Percentiles rank a stretch among this genome's conserved stretches.
Conservation (phyloP, 2,888 invertebrate genomes). For the Neelides folsomi region DNA sequence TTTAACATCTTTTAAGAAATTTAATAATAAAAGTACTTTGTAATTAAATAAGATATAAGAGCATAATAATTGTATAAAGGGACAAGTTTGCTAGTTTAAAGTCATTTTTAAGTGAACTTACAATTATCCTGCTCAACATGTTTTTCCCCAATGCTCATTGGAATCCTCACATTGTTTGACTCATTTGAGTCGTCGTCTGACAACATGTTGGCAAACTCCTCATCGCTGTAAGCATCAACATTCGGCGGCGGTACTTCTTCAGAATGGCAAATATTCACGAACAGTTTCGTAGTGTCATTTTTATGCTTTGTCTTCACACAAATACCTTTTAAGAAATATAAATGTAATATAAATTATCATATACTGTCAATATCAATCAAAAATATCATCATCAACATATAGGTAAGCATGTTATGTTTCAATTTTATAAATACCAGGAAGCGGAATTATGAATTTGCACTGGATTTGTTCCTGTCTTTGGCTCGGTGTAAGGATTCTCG, state of each 20-base stretch:
- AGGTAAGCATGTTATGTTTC: neutral
- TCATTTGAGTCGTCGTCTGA: slow-evolving; percentile 36
- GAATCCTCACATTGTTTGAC: slow-evolving; percentile 38
- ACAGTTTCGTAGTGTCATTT: slow-evolving; percentile 33
- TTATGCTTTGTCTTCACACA: slow-evolving; percentile 34
- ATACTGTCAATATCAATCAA: neutral
- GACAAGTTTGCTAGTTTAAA: too few species aligned
- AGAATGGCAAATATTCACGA: slow-evolving; percentile 40
- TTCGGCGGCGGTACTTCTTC: slow-evolving; percentile 34
- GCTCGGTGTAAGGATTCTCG: slow-evolving; percentile 21
- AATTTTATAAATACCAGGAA: slow-evolving; percentile 12
- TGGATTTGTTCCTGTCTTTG: slow-evolving; percentile 23
- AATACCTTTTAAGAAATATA: slow-evolving; percentile 25
- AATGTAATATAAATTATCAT: too few species aligned
- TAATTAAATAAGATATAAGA: neutral
- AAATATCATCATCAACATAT: neutral
- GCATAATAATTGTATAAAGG: neutral
- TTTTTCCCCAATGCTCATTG: slow-evolving; percentile 42
- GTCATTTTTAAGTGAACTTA: too few species aligned
- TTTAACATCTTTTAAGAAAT: neutral
- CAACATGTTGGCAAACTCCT: slow-evolving; percentile 38
- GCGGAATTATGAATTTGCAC: slow-evolving; percentile 30
- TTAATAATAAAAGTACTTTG: slow-evolving; percentile 5
- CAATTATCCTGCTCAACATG: slow-evolving; percentile 41
- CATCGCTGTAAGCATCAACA: slow-evolving; percentile 37